A percentile compares a stretch with the other conserved stretches of the same genome.
phyloP scores from a whole-genome alignment of 2,113 vertebrate genomes.

The Oncorhynchus gorbuscha region DNA sequence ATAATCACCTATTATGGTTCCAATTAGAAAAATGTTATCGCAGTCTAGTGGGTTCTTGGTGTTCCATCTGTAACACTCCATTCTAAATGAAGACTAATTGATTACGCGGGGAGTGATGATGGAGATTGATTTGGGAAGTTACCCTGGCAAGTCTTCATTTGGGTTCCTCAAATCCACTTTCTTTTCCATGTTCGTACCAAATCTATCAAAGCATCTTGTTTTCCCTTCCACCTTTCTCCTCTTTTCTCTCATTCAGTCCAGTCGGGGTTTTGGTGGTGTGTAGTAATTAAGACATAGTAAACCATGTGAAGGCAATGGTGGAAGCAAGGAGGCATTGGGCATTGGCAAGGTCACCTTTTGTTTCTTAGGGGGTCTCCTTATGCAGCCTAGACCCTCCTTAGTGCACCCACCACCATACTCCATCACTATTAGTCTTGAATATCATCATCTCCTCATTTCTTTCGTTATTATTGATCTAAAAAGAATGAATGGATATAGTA shows the following conservation, averaged over 20 bases:
- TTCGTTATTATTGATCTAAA: not conserved
- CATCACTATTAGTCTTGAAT: not conserved
- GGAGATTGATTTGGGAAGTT: constrained; percentile 15
- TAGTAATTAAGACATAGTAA: constrained; percentile 2
- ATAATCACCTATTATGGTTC: not conserved
- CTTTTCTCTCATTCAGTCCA: not conserved
- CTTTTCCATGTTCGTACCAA: not conserved
- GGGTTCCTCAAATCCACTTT: not conserved
- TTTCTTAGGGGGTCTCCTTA: not conserved
- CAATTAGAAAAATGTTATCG: not conserved
- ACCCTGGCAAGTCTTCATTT: not conserved
- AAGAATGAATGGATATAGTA: no score
- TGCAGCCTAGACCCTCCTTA: not conserved
- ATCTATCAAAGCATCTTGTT: not conserved
- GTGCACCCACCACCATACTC: not conserved
- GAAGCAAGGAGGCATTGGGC: not conserved
- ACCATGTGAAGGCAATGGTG: not conserved
- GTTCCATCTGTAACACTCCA: not conserved
- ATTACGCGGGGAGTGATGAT: constrained; percentile 25
- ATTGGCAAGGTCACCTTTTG: not conserved
- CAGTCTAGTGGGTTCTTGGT: not conserved
- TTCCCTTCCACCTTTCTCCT: not conserved
- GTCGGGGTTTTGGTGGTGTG: not conserved
- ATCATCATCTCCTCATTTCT: not conserved
- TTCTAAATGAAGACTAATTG: constrained; percentile 17